phyloP scores from a whole-genome alignment of 2,797 vertebrate species.

The Semotilus atromaculatus region DNA sequence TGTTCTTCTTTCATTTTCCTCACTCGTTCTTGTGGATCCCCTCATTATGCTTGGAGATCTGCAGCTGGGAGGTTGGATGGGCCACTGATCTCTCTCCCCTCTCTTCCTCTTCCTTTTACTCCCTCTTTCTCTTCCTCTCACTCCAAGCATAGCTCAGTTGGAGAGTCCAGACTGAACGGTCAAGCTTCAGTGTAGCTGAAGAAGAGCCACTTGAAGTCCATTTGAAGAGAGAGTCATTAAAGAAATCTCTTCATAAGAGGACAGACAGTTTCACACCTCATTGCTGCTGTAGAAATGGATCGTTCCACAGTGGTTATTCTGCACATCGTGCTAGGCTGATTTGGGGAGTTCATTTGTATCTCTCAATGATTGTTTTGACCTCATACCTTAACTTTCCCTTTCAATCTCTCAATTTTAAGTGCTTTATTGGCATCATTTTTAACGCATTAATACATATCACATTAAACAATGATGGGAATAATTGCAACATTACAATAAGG shows the following conservation, averaged over 20 bases:
- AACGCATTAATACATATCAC: not conserved
- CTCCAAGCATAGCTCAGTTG: constrained; percentile 39
- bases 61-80: constrained; percentile 50
- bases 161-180: constrained; percentile 57
- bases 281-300: constrained; percentile 41
- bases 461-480: not conserved
- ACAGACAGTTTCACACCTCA: constrained; percentile 43
- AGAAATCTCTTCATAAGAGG: constrained; percentile 48
- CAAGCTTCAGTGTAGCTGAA: constrained; percentile 58
- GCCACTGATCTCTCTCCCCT: constrained; percentile 47
- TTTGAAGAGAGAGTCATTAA: constrained; percentile 49
- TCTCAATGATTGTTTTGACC: constrained; percentile 14
- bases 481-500: not conserved
- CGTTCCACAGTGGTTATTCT: constrained; percentile 34
- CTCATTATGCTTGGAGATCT: constrained; percentile 70
- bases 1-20: constrained; percentile 51
- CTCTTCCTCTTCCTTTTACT: constrained; percentile 20
- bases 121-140: constrained; percentile 39
- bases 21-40: constrained; percentile 3
- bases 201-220: constrained; percentile 59
- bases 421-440: not conserved
- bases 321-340: not conserved
- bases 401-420: not conserved
- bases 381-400: not conserved
- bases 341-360: not conserved